Percentiles rank a stretch among this genome's conserved stretches.
Conservation (phyloP, 2,113 vertebrate species). For the Gymnarchus niloticus region DNA sequence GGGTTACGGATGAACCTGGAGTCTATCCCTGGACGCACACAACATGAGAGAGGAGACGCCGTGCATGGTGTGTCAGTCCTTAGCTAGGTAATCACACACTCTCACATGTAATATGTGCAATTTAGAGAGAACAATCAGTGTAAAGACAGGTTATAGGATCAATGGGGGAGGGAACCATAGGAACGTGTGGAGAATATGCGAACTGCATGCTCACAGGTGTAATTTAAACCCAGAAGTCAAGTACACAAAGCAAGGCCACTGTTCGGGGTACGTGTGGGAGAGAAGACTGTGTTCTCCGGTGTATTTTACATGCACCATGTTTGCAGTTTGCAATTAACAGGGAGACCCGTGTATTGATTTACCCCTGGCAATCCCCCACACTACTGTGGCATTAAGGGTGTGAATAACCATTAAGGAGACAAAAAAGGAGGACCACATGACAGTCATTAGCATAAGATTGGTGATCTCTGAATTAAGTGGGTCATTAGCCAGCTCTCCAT, state of each 20-base stretch:
- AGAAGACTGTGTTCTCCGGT: neutral
- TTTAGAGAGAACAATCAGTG: neutral
- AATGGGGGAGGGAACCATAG: too few species aligned
- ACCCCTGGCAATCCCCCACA: neutral
- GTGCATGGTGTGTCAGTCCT: too few species aligned
- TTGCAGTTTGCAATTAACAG: conserved; percentile 1
- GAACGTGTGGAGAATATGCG: too few species aligned
- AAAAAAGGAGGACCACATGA: conserved; percentile 14
- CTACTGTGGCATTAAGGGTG: neutral
- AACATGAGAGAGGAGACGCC: neutral
- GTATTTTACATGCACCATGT: neutral
- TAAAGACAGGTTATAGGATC: neutral
- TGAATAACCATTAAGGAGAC: conserved; percentile 30
- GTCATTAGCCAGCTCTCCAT: conserved; percentile 27
- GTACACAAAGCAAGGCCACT: neutral
- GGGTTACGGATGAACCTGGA: neutral
- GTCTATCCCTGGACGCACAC: neutral
- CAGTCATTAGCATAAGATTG: conserved; percentile 25
- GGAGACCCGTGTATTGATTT: conserved; percentile 33
- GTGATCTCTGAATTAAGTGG: conserved; percentile 30
- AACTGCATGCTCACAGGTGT: too few species aligned
- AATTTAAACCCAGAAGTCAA: neutral
- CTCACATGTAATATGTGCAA: too few species aligned
- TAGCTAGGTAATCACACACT: too few species aligned
- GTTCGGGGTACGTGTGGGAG: neutral